Conservation (phyloP, 2,888 invertebrate species). For the Eilema sororculum region DNA sequence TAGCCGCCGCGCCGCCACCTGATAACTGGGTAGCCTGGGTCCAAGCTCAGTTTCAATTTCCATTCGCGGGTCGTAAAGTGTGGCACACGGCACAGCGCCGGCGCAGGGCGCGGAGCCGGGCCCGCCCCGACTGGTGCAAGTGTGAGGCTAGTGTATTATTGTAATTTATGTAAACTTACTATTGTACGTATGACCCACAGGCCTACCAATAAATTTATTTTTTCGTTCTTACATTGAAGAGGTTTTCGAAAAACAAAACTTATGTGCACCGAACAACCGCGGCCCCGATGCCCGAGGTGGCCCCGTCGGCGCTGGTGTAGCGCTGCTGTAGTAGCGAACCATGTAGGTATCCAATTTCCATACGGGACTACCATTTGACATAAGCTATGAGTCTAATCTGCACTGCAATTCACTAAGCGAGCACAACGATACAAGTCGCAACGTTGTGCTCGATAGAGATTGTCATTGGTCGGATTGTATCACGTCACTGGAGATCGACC, state of each 20-base stretch:
- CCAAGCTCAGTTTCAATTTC: background rate
- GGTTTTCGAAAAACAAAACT: background rate
- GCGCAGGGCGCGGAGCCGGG: background rate
- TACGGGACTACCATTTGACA: background rate
- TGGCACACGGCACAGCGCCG: background rate
- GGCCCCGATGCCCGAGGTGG: background rate
- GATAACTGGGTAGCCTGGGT: too few relatives aligned
- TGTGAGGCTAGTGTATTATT: background rate
- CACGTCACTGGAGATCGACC: too few relatives aligned
- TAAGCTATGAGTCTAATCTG: background rate
- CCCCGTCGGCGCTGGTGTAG: too few relatives aligned
- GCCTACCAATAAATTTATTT: background rate
- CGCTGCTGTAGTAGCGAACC: too few relatives aligned
- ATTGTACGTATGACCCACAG: constrained; percentile 3
- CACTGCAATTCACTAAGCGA: too few relatives aligned
- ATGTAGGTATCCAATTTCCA: background rate
- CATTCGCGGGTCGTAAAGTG: background rate
- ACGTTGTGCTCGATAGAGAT: too few relatives aligned
- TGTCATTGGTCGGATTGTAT: too few relatives aligned
- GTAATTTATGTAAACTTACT: constrained; percentile 7
- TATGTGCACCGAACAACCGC: background rate
- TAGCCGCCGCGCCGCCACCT: too few relatives aligned
- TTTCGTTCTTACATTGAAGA: background rate
- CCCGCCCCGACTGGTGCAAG: background rate
- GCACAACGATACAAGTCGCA: too few relatives aligned